Base-by-base conservation (phyloP, 2,888 invertebrate genomes). In the Melanotus villosus region DNA sequence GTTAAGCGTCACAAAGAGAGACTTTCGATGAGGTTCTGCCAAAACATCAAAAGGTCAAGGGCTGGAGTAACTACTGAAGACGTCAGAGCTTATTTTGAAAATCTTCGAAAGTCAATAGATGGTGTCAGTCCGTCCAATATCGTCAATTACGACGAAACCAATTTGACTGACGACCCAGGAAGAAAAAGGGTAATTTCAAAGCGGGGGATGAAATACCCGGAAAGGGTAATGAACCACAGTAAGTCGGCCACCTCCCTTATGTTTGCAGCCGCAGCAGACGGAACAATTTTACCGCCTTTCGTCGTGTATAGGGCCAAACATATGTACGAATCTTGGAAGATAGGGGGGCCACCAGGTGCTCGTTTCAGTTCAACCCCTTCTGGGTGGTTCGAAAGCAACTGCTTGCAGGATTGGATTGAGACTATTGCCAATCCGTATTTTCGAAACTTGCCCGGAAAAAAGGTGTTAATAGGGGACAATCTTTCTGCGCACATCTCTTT, bases 361-460 rank as follows among this genome's bases (percentile, higher is more conserved):
- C 34, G 34, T 10, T 43, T 14, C 16, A 43, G 16, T 18, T 4
- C 9, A 21, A 47, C 47, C 9, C 19, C 12, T 21, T 47, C 47
- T 6, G 47, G 47, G 6, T 47, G 47, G 47, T 47, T 47, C 14
- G 47, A 47, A 21, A 6, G 21, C n/a, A 7, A 19, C n/a, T 47
- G 47, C 14, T 47, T 47, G 9, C 21, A 47, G 14, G 47, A 47
- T 16, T 47, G 47, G 47, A n/a, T 47, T 6, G 6, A 47, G 5
- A 47, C 47, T 21, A 47, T 47, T 47, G 47, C 34, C 10, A 34
- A 7, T 34, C 34, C 34, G n/a, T 34, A 34, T n/a, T 34, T 34
- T 34, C 5, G n/a, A n/a, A 34, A 34, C 6, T 10, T 34, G 2
- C 7, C 5, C 2, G 34, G 34, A 2, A 34, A 34, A 2, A 34